Evolutionary conservation across 92 coral and sea anemone genomes (phyloP).

Genomic region (Galaxea fascicularis): DNA sequence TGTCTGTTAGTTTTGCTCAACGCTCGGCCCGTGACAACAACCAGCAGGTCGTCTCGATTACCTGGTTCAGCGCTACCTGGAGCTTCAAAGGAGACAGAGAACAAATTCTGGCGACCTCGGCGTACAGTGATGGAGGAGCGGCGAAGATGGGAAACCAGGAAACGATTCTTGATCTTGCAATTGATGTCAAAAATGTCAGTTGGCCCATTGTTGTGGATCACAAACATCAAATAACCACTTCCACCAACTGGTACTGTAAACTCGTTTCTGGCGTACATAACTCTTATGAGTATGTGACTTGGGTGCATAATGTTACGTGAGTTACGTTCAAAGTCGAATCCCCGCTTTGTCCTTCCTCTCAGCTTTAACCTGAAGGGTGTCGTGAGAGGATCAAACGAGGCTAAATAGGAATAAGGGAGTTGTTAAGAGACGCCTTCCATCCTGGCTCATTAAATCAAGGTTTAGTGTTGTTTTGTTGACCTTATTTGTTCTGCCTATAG

Average conservation of each 20-base stretch:
- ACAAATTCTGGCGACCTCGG: conserved; percentile 53
- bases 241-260: conserved; percentile 74
- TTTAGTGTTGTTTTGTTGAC: conserved; percentile 54
- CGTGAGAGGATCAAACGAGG: conserved; percentile 79
- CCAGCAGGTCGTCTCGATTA: conserved; percentile 54
- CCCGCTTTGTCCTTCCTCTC: conserved; percentile 78
- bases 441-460: conserved; percentile 62
- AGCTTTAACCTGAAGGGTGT: conserved; percentile 68
- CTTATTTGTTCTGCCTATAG: conserved; percentile 75
- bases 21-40: conserved; percentile 58
- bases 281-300: conserved; percentile 67
- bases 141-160: conserved; percentile 55
- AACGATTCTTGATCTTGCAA: conserved; percentile 74
- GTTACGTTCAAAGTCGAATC: conserved; percentile 69
- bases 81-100: conserved; percentile 69
- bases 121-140: conserved; percentile 47
- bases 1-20: conserved; percentile 55
- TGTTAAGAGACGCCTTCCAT: conserved; percentile 34
- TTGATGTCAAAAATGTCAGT: conserved; percentile 77
- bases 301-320: conserved; percentile 63
- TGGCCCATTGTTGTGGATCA: conserved; percentile 79
- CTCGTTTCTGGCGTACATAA: conserved; percentile 75
- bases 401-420: conserved; percentile 65
- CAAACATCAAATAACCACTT: conserved; percentile 63
- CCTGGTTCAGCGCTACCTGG: conserved; percentile 63